These are phyloP conservation scores for Chaenocephalus aceratus DNA, from an alignment of 2,113 vertebrate genomes.

Conservation along the genomic window DNA sequence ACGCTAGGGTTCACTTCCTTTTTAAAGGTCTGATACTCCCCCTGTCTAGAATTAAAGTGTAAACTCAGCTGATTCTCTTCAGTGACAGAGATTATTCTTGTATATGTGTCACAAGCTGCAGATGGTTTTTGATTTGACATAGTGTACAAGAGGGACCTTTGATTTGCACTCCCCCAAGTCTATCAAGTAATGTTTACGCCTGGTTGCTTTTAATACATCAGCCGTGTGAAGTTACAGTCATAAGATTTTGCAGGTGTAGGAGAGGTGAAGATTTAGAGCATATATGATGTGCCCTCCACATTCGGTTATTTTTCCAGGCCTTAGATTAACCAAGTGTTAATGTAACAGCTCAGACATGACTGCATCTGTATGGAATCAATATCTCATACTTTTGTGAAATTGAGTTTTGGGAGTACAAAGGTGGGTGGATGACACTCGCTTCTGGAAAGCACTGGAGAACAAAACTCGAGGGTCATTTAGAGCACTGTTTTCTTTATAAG, in stretches of 20 bases:
- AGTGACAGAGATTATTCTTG: constrained; percentile 20
- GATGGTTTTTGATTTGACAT: constrained; percentile 59
- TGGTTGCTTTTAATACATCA: constrained; percentile 77
- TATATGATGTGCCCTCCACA: constrained; percentile 34
- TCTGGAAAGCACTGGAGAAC: constrained; percentile 10
- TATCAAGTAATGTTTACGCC: constrained; percentile 71
- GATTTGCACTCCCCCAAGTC: constrained; percentile 64
- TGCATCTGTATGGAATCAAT: constrained; percentile 79
- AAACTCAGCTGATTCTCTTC: constrained; percentile 19
- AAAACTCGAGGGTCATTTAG: constrained; percentile 31
- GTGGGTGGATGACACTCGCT: constrained; percentile 5
- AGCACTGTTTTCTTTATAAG: not conserved
- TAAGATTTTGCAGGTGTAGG: constrained; percentile 44
- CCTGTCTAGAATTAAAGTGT: not conserved
- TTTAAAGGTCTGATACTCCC: constrained; percentile 25
- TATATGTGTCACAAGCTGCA: constrained; percentile 20
- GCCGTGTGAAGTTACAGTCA: constrained; percentile 37
- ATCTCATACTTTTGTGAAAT: constrained; percentile 80
- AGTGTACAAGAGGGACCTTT: constrained; percentile 53
- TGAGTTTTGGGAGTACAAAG: constrained; percentile 66
- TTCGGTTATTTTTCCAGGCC: constrained; percentile 57
- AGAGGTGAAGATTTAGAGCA: constrained; percentile 71
- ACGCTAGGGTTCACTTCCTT: constrained; percentile 7
- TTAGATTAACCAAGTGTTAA: constrained; percentile 77
- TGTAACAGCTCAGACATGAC: constrained; percentile 76